Percentiles rank a stretch among this genome's conserved stretches.
Evolutionary conservation across 2,113 vertebrate species (phyloP).

Genomic region (Deroptyus accipitrinus): DNA sequence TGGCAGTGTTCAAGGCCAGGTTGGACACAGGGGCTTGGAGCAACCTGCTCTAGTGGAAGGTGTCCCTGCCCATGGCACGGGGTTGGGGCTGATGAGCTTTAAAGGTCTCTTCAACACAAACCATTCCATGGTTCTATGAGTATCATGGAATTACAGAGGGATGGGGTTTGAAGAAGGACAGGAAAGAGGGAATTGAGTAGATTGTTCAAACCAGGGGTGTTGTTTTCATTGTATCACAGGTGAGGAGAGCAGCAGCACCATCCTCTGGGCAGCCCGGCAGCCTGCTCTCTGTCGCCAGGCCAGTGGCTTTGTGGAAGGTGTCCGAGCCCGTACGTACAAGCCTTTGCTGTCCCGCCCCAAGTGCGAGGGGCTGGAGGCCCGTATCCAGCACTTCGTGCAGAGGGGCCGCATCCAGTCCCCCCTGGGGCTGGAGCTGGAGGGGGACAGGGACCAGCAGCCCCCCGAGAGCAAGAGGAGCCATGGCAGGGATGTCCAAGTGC

Average conservation of each 20-base stretch:
- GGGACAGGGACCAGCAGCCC: rapidly evolving
- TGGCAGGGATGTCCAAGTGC: not conserved
- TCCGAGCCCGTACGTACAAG: conserved; percentile 83
- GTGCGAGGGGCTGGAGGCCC: conserved; percentile 89
- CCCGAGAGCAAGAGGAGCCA: conserved; percentile 26
- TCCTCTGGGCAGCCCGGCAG: conserved; percentile 45
- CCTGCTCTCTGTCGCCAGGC: conserved; percentile 56
- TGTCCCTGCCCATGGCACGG: not conserved
- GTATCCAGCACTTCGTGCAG: conserved; percentile 87
- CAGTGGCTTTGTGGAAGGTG: conserved; percentile 85
- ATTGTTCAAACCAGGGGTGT: not conserved
- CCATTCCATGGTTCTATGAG: not conserved
- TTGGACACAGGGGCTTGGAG: not conserved
- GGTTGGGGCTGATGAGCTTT: not conserved
- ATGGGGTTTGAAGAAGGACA: too few species aligned
- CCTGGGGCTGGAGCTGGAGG: not conserved
- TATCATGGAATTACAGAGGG: not conserved
- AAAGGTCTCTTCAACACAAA: not conserved
- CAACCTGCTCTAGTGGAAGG: rapidly evolving
- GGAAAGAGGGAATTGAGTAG: not conserved
- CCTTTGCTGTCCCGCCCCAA: conserved; percentile 85
- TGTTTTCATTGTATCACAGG: not conserved
- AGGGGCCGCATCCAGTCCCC: conserved; percentile 81
- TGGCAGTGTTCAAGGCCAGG: not conserved
- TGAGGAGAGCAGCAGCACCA: not conserved